phyloP scores from a whole-genome alignment of 2,113 vertebrate species.

The Trematocara marginatum region DNA sequence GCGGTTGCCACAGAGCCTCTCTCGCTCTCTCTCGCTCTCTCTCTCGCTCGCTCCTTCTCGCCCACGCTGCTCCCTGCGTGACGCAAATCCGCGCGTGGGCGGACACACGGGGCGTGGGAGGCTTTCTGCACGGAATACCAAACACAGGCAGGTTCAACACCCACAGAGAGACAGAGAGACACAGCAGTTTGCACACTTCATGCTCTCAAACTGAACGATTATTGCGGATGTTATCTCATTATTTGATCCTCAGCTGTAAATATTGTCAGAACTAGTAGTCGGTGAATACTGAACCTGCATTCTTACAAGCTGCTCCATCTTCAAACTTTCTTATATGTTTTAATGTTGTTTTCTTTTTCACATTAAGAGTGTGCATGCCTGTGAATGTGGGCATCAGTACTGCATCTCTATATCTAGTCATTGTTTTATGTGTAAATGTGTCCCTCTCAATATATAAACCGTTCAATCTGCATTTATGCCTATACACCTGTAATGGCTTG shows the following conservation, averaged over 20 bases:
- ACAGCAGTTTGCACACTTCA: conserved; percentile 41
- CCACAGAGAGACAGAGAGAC: conserved; percentile 46
- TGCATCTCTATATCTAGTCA: background rate
- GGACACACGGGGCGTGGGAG: conserved; percentile 76
- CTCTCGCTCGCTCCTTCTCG: conserved; percentile 52
- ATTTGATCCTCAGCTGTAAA: background rate
- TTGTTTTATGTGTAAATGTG: background rate
- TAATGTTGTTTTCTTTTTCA: background rate
- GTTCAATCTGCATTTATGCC: background rate
- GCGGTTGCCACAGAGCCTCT: conserved; percentile 71
- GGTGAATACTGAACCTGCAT: background rate
- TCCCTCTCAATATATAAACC: background rate
- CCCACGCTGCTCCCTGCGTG: conserved; percentile 81
- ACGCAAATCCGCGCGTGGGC: conserved; percentile 86
- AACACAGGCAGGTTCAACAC: conserved; percentile 69
- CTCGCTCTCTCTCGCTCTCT: conserved; percentile 9
- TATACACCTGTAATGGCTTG: background rate
- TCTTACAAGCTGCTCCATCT: background rate
- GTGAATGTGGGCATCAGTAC: background rate
- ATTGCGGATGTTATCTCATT: background rate
- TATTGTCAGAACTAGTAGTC: background rate
- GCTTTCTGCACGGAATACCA: conserved; percentile 77
- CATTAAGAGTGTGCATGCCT: background rate
- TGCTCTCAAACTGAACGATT: conserved; percentile 18
- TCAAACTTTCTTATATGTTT: background rate